Percentiles rank a stretch among this genome's conserved stretches.
phyloP scores from a whole-genome alignment of 1,140 invertebrate genomes.

The Portunus trituberculatus region DNA sequence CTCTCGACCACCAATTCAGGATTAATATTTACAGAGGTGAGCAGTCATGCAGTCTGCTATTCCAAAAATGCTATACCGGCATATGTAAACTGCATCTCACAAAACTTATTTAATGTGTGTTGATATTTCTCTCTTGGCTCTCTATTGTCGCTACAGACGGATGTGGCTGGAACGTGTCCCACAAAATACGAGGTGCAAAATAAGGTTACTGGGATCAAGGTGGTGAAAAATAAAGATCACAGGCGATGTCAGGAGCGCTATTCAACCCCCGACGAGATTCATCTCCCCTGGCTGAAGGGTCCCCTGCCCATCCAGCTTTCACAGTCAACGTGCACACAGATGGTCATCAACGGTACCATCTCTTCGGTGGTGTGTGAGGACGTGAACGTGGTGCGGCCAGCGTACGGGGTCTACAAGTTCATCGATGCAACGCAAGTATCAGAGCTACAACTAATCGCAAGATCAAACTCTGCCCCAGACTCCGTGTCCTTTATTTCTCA shows the following conservation, averaged over 20 bases:
- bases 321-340: constrained; percentile 60
- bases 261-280: constrained; percentile 34
- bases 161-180: constrained; percentile 70
- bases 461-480: background rate
- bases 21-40: constrained; percentile 65
- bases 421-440: constrained; percentile 65
- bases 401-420: constrained; percentile 64
- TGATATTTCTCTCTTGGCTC: background rate
- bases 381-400: constrained; percentile 61
- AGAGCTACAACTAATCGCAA: constrained; percentile 46
- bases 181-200: constrained; percentile 59
- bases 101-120: background rate
- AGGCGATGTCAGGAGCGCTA: constrained; percentile 63
- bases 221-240: constrained; percentile 69
- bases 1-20: constrained; percentile 56
- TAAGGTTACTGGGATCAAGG: constrained; percentile 42
- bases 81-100: background rate
- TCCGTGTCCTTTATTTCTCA: background rate
- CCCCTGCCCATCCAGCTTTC: constrained; percentile 67
- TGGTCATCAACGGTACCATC: constrained; percentile 54
- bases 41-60: background rate
- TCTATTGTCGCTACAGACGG: constrained; percentile 55
- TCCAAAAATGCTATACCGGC: background rate
- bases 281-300: constrained; percentile 62
- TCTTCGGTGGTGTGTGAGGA: constrained; percentile 61